Conservation (phyloP, 1,140 invertebrate genomes). For the Papilio glaucus region DNA sequence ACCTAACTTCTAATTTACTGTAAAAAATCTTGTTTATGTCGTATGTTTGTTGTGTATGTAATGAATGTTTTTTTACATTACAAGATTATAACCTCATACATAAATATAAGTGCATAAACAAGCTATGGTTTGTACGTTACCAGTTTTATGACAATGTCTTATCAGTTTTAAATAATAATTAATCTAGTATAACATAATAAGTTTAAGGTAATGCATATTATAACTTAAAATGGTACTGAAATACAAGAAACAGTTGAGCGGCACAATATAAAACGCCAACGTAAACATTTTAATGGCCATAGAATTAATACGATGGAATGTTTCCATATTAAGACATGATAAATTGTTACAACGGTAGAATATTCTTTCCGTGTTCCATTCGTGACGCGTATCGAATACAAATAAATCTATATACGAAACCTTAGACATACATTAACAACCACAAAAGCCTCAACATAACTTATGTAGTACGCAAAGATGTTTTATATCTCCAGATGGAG, state of each 20-base stretch:
- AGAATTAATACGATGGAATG: constrained; percentile 3
- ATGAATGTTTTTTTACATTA: no score
- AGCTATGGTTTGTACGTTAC: no score
- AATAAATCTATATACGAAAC: background rate
- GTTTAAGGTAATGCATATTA: background rate
- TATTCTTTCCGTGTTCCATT: constrained; percentile 10
- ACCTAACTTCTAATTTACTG: no score
- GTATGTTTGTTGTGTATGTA: no score
- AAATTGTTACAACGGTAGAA: constrained; percentile 11
- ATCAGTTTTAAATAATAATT: background rate
- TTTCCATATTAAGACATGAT: constrained; percentile 12
- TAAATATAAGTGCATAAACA: no score
- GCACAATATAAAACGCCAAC: background rate
- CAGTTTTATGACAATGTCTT: no score
- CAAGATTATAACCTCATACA: no score
- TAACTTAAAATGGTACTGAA: background rate
- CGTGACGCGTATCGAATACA: constrained; percentile 5
- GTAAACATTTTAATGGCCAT: background rate
- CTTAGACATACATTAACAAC: background rate
- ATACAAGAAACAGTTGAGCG: background rate
- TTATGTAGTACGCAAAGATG: no score
- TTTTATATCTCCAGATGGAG: no score
- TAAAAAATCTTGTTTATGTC: no score
- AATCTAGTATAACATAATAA: background rate
- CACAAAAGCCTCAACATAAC: background rate